Base-by-base conservation (phyloP, 2,797 vertebrate species). In the Enteromius mattozi region DNA sequence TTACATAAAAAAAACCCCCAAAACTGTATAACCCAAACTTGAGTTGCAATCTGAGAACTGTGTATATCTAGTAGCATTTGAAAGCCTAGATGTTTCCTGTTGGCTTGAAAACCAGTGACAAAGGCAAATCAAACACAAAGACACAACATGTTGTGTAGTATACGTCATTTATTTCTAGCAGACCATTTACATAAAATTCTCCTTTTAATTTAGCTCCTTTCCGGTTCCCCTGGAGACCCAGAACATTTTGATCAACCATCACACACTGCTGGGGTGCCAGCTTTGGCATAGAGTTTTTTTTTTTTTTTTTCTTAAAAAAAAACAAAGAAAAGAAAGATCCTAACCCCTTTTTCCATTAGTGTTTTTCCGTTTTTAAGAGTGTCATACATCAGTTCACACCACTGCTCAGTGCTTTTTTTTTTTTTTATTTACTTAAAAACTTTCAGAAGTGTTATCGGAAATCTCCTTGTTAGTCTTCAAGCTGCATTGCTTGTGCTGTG, bases 181-280 rank as follows among this genome's bases (percentile, higher is more conserved):
- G 94, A 96, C 96, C 96, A 95, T 93, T 96, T 95, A 97, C 96
- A 96, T 94, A 96, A 94, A 97, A 95, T 96, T 95, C 95, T 95
- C 94, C 95, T 95, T 95, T 95, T 95, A 95, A 96, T 94, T 97
- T 96, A 89, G 97, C 96, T 95, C 94, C 89, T 87, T 92, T 89
- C 42, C 88, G 92, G 89, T 92, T 91, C 85, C 89, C 82, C 82
- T 78, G 77, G 82, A 89, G 86, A 82, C 81, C 74, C 88, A 82
- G 70, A 87, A 84, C 82, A 83, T 86, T 87, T 86, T 78, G 59
- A 90, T 88, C 94, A 93, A 91, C 92, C 90, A 91, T 94, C 92
- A 92, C 91, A 93, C 94, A 94, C 93, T 94, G 94, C 94, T 94
- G 92, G 94, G 92, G 92, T 91, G 96, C 94, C 96, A 95, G 95